Percentiles rank a stretch among this genome's conserved stretches.
Conservation (phyloP, 2,888 invertebrate genomes). For the Acleris sparsana region DNA sequence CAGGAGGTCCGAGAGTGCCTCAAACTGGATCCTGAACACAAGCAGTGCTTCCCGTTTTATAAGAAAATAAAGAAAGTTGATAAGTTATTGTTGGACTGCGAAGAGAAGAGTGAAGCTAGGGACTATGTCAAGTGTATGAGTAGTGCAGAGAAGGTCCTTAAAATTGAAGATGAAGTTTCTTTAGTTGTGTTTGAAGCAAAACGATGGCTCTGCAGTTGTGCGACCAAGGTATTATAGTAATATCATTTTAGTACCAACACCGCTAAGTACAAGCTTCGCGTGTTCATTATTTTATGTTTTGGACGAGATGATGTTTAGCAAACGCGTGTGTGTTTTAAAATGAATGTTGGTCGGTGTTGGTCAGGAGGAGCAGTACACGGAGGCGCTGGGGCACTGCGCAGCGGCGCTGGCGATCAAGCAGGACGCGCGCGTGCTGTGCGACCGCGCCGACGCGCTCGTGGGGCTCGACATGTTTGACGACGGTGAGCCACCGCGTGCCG, state of each 20-base stretch:
- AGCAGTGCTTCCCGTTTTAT: slow-evolving; percentile 97
- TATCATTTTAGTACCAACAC: not conserved
- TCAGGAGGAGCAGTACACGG: slow-evolving; percentile 87
- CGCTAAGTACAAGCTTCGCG: too few species aligned
- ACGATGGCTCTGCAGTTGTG: slow-evolving; percentile 92
- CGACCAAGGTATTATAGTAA: slow-evolving; percentile 64
- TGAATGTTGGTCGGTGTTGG: slow-evolving; percentile 30
- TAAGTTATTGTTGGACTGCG: slow-evolving; percentile 88
- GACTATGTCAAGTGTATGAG: slow-evolving; percentile 87
- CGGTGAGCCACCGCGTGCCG: slow-evolving; percentile 70
- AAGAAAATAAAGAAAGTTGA: slow-evolving; percentile 97
- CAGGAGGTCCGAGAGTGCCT: slow-evolving; percentile 97
- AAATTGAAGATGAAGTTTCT: slow-evolving; percentile 87
- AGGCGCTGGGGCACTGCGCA: slow-evolving; percentile 90
- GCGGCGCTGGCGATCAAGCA: slow-evolving; percentile 89
- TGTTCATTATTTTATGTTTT: too few species aligned
- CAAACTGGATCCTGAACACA: slow-evolving; percentile 98
- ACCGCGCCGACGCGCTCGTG: slow-evolving; percentile 96
- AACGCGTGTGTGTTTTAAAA: too few species aligned
- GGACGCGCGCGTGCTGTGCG: slow-evolving; percentile 92
- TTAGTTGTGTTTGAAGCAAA: slow-evolving; percentile 90
- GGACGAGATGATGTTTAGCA: too few species aligned
- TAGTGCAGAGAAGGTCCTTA: slow-evolving; percentile 86
- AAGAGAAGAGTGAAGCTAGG: slow-evolving; percentile 83
- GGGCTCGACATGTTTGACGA: slow-evolving; percentile 96